Evolutionary conservation across 2,797 vertebrate species (phyloP), one percentile per base, ranked within the genome.

Genomic region (Pterois miles): DNA sequence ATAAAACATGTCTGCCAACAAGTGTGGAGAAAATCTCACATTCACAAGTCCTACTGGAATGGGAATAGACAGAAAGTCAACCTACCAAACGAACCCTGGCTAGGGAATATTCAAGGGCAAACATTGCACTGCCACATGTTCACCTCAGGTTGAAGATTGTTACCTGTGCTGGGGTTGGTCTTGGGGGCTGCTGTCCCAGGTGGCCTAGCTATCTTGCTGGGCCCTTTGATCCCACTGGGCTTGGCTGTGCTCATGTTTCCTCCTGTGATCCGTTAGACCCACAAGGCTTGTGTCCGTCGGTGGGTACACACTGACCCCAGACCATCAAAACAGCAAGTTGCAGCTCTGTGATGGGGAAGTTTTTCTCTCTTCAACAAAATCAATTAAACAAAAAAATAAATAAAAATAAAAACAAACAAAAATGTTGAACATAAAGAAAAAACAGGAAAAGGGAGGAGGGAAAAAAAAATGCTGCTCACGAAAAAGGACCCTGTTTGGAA

Each of bases 201-300:
- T 6, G 96, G 92, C 86, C 95, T 97, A 48, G 93, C 91, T 89
- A 98, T 97, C 93, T 97, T 99, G 88, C 95, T 97, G 59, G 98
- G 98, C 84, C 94, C 97, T 92, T 99, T 99, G 29, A 99, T 96
- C 88, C 98, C 97, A 66, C 96, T 99, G 57, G 97, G 91, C 79
- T 98, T 99, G 33, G 97, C 93, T 90, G 96, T 91, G 91, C 97
- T 99, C 98, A 99, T 99, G 83, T 92, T 96, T 93, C 77, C 74
- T 91, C 83, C 40, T 73, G 52, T 87, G 81, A 85, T 78, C 69
- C 74, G 72, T 72, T 50, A 65, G 74, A 86, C 88, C 84, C 76
- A 86, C 85, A 84, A 86, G 84, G 74, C 71, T 86, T 60, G 62
- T 84, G 91, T 93, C 89, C 0, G 82, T 88, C 86, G 62, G 88